Base-by-base conservation (phyloP, 2,888 invertebrate species). In the Drosophila tripunctata region DNA sequence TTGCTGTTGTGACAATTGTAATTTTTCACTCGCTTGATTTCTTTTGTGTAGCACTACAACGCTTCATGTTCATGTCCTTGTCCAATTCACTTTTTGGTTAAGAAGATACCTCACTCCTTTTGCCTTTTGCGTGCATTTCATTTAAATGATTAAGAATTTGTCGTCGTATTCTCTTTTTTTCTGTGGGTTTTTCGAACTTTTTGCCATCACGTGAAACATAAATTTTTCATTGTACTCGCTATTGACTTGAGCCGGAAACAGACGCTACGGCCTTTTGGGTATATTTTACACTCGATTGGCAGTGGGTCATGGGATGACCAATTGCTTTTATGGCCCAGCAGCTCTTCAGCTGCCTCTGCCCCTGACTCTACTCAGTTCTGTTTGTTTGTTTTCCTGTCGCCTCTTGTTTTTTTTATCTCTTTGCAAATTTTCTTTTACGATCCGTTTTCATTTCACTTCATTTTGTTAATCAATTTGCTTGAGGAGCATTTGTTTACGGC, bases 1-100 rank as follows among this genome's bases (percentile, higher is more conserved):
- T 86, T 88, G 86, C 69, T 80, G 78, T 71, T 76, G 86, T 80
- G 85, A 86, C 88, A 83, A 88, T 85, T 74, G 83, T 85, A 76
- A 87, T 86, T 86, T 88, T 80, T 86, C 86, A 86, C 75, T 88
- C 69, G 81, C 84, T 86, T 88, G 80, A 72, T 69, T 88, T 51
- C 51, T 38, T 61, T n/a, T n/a, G n/a, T 61, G 52, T 57, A 17
- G 35, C 44, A 14, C 30, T 22, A 30, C 15, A 48, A 5, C n/a
- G 17, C 14, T 2, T 17, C n/a, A n/a, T n/a, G n/a, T n/a, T n/a
- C n/a, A n/a, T n/a, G 40, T n/a, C 47, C 38, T 21, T 62, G 31
- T 60, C 57, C 78, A 67, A 48, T 56, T 67, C 64, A 67, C 62
- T 75, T 58, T 55, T 51, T 54, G 44, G 50, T 6, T 3, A n/a